Base-by-base conservation (phyloP, 1,140 invertebrate genomes). In the Brachionus rubens region DNA sequence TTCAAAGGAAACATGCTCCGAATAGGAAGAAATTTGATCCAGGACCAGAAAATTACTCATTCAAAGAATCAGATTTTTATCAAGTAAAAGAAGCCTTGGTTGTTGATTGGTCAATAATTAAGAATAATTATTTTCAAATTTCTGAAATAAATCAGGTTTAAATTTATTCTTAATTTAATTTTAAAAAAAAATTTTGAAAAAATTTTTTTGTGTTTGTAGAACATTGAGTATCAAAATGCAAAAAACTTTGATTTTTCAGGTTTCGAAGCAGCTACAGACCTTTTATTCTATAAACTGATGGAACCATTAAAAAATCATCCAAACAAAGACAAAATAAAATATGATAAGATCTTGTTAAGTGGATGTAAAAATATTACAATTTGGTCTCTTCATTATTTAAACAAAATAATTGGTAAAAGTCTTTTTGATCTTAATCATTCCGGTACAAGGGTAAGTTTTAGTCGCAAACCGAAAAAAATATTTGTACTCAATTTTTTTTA, bases 241-340 rank as follows among this genome's bases (percentile, higher is more conserved):
- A 65, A 7, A 65, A 46, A 65, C 19, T 65, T 65, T 43, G 40
- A 65, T 65, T 65, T 65, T 65, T 65, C 59, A n/a, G 59, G 59
- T 21, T n/a, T 46, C 24, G 59, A 65, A 62, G 36, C 19, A 43
- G 36, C 59, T 24, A 65, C 59, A 4, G 59, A 65, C 43, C 43
- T 41, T 41, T 12, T 21, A 21, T 41, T 65, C 43, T 65, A 12
- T 26, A 41, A 65, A 43, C 4, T 65, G 12, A 65, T 24, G 3
- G n/a, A 26, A 43, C 10, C 24, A 0, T 65, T 65, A n/a, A 43
- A 41, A 10, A 26, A 41, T 7, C 59, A 65, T 14, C 16, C 12
- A 43, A 43, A 41, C 43, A 41, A 65, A 65, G 21, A 41, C 21
- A 14, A 4, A 24, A 65, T 65, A 4, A 21, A 65, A 41, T 65